Base-by-base conservation (phyloP, 2,797 vertebrate species). In the Carduelis carduelis region DNA sequence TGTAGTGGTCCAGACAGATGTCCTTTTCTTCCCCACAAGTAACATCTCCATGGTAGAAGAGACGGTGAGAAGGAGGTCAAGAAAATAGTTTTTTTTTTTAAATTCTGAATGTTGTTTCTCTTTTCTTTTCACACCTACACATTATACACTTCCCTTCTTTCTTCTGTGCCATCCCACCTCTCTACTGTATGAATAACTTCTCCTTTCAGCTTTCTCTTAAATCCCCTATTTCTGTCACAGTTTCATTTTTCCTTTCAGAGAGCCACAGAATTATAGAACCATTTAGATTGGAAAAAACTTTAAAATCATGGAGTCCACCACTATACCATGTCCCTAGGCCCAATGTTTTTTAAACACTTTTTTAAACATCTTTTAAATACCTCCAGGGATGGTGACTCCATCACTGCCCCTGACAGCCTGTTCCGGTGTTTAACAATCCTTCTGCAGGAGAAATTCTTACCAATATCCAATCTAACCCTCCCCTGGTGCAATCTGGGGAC, bases 81-180 rank as follows among this genome's bases (percentile, higher is more conserved):
- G 12, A n/a, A 43, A 27, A n/a, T 6, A n/a, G 1, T 14, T 16
- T 57, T 64, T 60, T 20, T 0, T 2, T 46, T 46, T 22, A 6
- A 11, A 46, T 61, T 7, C 35, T 22, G 11, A 30, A 37, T 26
- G 20, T 41, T 44, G 6, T 26, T 55, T 70, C 9, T 20, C 17
- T 78, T 89, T 57, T 44, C 22, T 74, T 87, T 64, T 18, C n/a
- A 69, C 32, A 55, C 11, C 18, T 44, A 47, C 1, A 2, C n/a
- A 44, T 52, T 27, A 37, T 34, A 59, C 3, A 30, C 23, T 70
- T 65, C 10, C 34, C 4, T 47, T 83, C 17, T 34, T 79, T 57
- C 34, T 61, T 69, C 28, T 52, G 27, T 11, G 21, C 17, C 5
- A 81, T 70, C 17, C 28, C 26, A 86, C 13, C 7, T 71, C 30